A percentile compares a stretch with the other conserved stretches of the same genome.
These are phyloP conservation scores for Globia sparganii DNA, from an alignment of 2,888 invertebrate species.

Conservation along the genomic window DNA sequence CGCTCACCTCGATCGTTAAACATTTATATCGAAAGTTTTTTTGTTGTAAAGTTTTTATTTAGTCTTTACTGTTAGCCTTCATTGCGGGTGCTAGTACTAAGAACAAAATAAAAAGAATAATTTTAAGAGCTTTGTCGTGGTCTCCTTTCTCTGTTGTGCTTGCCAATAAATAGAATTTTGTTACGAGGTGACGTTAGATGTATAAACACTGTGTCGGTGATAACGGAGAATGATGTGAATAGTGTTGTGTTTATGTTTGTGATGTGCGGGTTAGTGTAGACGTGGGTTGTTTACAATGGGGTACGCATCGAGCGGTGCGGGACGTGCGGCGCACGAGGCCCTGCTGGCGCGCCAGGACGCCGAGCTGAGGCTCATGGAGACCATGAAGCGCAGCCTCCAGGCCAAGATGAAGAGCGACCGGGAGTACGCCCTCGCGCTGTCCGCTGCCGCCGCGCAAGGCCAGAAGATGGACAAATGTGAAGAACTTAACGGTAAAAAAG, in stretches of 20 bases:
- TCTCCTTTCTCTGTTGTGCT: constrained; percentile 68
- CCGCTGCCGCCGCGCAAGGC: constrained; percentile 95
- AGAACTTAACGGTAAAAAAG: constrained; percentile 91
- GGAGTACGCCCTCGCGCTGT: constrained; percentile 96
- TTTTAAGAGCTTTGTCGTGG: constrained; percentile 57
- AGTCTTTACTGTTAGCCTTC: constrained; percentile 61
- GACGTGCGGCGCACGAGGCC: constrained; percentile 97
- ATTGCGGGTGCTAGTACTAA: constrained; percentile 65
- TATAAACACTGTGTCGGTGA: constrained; percentile 81
- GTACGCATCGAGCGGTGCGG: constrained; percentile 96
- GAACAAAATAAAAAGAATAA: constrained; percentile 58
- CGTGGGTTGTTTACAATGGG: constrained; percentile 91
- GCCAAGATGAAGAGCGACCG: constrained; percentile 97
- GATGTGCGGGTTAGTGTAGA: constrained; percentile 82
- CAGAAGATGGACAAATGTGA: constrained; percentile 95
- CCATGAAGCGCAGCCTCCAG: constrained; percentile 96
- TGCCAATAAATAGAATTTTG: constrained; percentile 73
- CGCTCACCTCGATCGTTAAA: constrained; percentile 69
- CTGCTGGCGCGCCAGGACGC: constrained; percentile 97
- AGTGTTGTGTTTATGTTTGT: constrained; percentile 86
- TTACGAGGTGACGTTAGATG: constrained; percentile 72
- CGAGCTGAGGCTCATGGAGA: constrained; percentile 97
- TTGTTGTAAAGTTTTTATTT: constrained; percentile 74
- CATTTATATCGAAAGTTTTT: constrained; percentile 74
- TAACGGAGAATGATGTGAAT: constrained; percentile 86